Conservation (phyloP, 2,113 vertebrate species). For the Gopherus evgoodei region DNA sequence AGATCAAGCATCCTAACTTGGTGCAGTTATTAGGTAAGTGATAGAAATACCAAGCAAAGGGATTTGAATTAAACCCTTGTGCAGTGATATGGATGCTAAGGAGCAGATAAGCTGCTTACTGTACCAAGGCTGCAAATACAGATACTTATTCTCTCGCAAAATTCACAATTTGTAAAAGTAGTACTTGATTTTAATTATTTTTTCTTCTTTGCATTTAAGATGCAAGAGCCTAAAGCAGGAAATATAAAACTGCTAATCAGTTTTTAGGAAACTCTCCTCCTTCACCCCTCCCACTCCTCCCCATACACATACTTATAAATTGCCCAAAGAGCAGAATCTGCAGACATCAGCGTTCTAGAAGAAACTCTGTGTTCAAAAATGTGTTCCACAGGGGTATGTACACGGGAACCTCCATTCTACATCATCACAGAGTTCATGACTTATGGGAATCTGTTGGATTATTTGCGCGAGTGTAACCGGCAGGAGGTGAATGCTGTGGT, state of each 20-base stretch:
- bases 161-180: constrained; percentile 40
- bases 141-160: constrained; percentile 49
- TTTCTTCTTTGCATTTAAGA: constrained; percentile 23
- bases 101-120: constrained; percentile 55
- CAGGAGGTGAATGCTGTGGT: constrained; percentile 98
- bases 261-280: background rate
- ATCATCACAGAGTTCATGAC: constrained; percentile 99
- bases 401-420: constrained; percentile 96
- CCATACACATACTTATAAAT: background rate
- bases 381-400: constrained; percentile 90
- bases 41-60: constrained; percentile 27
- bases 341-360: background rate
- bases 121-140: constrained; percentile 31
- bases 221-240: constrained; percentile 43
- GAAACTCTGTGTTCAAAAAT: background rate
- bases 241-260: constrained; percentile 44
- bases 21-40: constrained; percentile 95
- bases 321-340: background rate
- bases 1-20: constrained; percentile 98
- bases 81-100: constrained; percentile 35
- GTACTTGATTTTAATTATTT: constrained; percentile 52
- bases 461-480: constrained; percentile 94
- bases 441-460: constrained; percentile 95
- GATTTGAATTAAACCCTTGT: constrained; percentile 35
- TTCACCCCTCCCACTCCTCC: background rate